A percentile compares a stretch with the other conserved stretches of the same genome.
These are phyloP conservation scores for Furcula furcula DNA, from an alignment of 2,888 invertebrate species.

Conservation along the genomic window DNA sequence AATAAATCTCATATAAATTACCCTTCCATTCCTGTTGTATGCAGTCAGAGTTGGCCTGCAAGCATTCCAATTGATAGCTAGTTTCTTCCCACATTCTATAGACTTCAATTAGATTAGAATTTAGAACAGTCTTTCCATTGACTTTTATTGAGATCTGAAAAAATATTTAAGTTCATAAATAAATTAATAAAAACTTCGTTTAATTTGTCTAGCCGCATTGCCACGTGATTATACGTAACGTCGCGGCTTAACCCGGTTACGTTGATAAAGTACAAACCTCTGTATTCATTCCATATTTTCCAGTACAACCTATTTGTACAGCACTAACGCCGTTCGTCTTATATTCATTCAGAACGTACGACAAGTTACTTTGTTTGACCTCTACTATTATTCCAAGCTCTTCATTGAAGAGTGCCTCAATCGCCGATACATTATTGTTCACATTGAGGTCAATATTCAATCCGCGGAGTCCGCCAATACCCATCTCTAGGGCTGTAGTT, in stretches of 20 bases:
- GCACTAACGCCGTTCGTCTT: conserved; percentile 83
- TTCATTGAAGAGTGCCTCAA: conserved; percentile 90
- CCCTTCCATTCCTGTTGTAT: conserved; percentile 89
- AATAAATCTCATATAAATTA: conserved; percentile 21
- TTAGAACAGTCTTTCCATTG: conserved; percentile 82
- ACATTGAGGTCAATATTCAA: conserved; percentile 83
- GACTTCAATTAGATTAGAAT: conserved; percentile 84
- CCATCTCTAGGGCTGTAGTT: conserved; percentile 96
- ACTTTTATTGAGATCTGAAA: conserved; percentile 78
- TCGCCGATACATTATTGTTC: conserved; percentile 66
- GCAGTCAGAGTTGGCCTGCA: conserved; percentile 91
- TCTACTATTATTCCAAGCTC: conserved; percentile 94
- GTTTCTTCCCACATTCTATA: conserved; percentile 97
- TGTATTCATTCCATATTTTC: conserved; percentile 85
- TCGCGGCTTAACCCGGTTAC: neutral
- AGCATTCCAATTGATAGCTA: conserved; percentile 92
- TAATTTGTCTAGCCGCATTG: neutral
- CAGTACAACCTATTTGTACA: conserved; percentile 85
- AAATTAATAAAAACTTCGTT: conserved; percentile 8
- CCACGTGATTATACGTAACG: no score
- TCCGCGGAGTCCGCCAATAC: conserved; percentile 95
- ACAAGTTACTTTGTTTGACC: conserved; percentile 79
- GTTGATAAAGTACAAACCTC: conserved; percentile 54
- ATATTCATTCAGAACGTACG: conserved; percentile 83
- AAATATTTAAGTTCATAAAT: conserved; percentile 3